Base-by-base conservation (phyloP, 2,797 vertebrate species). In the Acrossocheilus wenchowensis region DNA sequence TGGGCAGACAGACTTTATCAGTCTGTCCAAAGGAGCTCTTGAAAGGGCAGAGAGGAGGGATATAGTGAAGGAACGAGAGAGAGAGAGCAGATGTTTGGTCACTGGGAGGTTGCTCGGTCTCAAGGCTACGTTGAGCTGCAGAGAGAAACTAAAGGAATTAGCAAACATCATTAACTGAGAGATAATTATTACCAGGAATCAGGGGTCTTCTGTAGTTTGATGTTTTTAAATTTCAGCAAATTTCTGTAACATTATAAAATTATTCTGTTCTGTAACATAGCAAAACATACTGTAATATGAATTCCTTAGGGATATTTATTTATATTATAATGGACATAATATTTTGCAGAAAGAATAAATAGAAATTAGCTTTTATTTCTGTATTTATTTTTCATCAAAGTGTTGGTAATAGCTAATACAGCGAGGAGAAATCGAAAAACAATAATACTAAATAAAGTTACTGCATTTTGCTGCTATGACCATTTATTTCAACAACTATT, bases 41-140 rank as follows among this genome's bases (percentile, higher is more conserved):
- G 86, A 95, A 95, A 95, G 93, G 92, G 93, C 93, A 94, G 60
- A 77, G n/a, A 84, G 83, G 30, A 78, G 92, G 92, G 89, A 92
- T 82, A 92, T 82, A 82, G 84, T 34, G 88, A 88, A 86, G 21
- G 52, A 72, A 57, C n/a, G 66, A 86, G 79, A 88, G 82, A n/a
- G 43, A 73, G 43, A 73, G 62, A 60, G 57, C 45, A 80, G 79
- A 75, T 60, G 26, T 60, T 83, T 83, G 62, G 69, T 84, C 78
- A 71, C 43, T 81, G 30, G 34, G 34, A 77, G 52, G 17, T 14
- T 21, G n/a, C 77, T 62, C 14, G 66, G 68, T 41, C 69, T 85
- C 43, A 54, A 78, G 52, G 62, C 80, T 83, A 71, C 74, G 69
- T 82, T 69, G 79, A 80, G 36, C 39, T 78, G 23, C 50, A 60